phyloP scores from a whole-genome alignment of 2,797 vertebrate genomes.

The Holocentrus rufus region DNA sequence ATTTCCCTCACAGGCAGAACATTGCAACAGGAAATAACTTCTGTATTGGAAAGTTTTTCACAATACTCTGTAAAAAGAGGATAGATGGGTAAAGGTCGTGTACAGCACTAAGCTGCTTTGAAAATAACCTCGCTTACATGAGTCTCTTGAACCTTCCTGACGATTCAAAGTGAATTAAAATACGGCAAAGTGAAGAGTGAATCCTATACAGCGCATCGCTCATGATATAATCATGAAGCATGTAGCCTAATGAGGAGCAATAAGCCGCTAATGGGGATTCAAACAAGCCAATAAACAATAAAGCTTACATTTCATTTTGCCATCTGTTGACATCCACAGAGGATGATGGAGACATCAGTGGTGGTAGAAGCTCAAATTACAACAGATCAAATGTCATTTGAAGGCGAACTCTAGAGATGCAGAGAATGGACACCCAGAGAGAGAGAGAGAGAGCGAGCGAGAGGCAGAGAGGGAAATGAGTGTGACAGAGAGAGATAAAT shows the following conservation, averaged over 20 bases:
- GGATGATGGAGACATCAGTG: background rate
- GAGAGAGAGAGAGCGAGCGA: no score
- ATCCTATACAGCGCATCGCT: background rate
- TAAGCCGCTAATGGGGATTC: background rate
- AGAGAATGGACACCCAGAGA: no score
- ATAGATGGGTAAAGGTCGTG: slow-evolving; percentile 18
- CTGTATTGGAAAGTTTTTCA: slow-evolving; percentile 36
- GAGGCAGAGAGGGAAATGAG: no score
- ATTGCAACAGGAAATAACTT: slow-evolving; percentile 49
- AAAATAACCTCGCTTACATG: background rate
- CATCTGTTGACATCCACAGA: background rate
- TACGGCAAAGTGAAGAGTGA: background rate
- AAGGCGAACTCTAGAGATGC: background rate
- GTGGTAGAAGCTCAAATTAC: background rate
- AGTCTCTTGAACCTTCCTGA: background rate
- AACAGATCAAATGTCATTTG: background rate
- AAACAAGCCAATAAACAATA: background rate
- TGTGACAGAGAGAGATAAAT: no score
- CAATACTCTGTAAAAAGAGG: slow-evolving; percentile 24
- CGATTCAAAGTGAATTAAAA: background rate
- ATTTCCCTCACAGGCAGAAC: slow-evolving; percentile 51
- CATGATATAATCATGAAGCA: background rate
- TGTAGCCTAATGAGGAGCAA: background rate
- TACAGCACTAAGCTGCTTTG: background rate
- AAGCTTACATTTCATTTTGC: background rate